Percentiles rank a stretch among this genome's conserved stretches.
Conservation (phyloP, 2,888 invertebrate species). For the Agriopis aurantiaria region DNA sequence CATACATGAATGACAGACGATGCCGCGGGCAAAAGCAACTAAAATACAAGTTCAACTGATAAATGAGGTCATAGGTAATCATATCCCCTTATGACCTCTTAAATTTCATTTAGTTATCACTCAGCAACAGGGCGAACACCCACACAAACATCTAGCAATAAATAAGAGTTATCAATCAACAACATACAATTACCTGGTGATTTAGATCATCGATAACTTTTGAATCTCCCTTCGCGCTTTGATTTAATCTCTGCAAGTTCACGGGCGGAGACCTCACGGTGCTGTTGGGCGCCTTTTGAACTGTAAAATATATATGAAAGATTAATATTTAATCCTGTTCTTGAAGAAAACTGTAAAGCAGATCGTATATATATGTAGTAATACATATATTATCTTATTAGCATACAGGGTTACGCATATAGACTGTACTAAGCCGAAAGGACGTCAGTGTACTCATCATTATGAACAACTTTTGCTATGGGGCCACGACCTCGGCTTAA, state of each 20-base stretch:
- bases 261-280: constrained; percentile 73
- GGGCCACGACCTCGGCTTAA: too few species aligned
- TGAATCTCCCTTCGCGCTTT: constrained; percentile 78
- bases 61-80: background rate
- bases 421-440: too few species aligned
- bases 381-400: too few species aligned
- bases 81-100: constrained; percentile 2
- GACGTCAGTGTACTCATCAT: too few species aligned
- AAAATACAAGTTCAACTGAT: too few species aligned
- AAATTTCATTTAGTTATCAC: background rate
- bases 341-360: too few species aligned
- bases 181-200: constrained; percentile 68
- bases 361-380: too few species aligned
- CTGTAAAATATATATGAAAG: constrained; percentile 54
- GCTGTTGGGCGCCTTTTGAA: constrained; percentile 65
- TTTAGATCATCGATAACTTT: constrained; percentile 80
- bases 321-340: background rate
- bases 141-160: constrained; percentile 14
- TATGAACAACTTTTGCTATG: too few species aligned
- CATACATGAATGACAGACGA: too few species aligned
- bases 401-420: too few species aligned
- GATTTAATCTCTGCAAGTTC: constrained; percentile 76
- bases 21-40: too few species aligned
- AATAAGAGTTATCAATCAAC: constrained; percentile 21
- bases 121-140: background rate